phyloP scores from a whole-genome alignment of 2,113 vertebrate genomes.

The Sterrhoptilus dennistouni region DNA sequence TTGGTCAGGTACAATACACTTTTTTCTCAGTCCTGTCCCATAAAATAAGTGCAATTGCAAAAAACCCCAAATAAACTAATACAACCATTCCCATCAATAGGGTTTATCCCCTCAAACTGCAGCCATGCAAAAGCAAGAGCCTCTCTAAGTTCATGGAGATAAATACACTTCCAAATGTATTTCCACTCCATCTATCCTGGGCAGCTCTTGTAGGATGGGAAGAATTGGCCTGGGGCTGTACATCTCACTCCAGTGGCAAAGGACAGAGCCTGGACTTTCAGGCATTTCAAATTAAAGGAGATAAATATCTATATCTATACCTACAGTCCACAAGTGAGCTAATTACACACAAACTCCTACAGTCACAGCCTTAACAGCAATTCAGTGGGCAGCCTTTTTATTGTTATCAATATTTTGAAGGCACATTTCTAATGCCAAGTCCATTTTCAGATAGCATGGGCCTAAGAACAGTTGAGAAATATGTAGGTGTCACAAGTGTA shows the following conservation, averaged over 20 bases:
- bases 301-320: neutral
- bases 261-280: neutral
- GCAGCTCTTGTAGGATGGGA: neutral
- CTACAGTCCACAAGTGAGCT: neutral
- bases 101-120: neutral
- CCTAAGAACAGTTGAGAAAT: neutral
- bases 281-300: neutral
- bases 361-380: neutral
- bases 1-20: neutral
- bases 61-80: neutral
- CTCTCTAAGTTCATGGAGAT: neutral
- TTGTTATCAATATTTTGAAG: conserved; percentile 40
- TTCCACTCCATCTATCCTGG: neutral
- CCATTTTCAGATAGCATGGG: neutral
- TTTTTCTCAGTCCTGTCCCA: neutral
- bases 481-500: conserved; percentile 21
- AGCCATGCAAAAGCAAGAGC: neutral
- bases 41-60: neutral
- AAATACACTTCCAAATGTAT: neutral
- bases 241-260: neutral
- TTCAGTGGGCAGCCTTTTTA: neutral
- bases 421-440: conserved; percentile 11
- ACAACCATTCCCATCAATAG: neutral
- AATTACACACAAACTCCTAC: neutral
- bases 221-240: neutral